Evolutionary conservation across 2,797 vertebrate genomes (phyloP), one percentile per base, ranked within the genome.

Genomic region (Sarcophilus harrisii): DNA sequence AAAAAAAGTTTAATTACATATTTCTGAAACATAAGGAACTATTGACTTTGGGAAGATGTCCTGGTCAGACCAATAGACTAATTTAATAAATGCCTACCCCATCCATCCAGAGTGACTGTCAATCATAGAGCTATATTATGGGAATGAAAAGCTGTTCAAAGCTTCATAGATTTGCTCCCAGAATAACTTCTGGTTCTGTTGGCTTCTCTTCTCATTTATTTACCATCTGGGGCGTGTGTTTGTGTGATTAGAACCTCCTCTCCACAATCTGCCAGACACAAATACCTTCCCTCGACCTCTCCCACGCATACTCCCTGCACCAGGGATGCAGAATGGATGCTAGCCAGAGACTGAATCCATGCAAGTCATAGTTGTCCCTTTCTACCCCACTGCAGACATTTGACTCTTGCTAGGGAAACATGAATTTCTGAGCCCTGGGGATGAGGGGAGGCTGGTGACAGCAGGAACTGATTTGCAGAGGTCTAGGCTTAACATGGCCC

Each of bases 101-200:
- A 59, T 95, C 93, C 90, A 24, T 60, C 91, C 10, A n/a, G 62
- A 73, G 92, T 92, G 58, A 55, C 54, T 97, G 97, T 97, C 97
- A 95, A 91, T 93, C 90, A 60, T 90, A 92, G 93, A 97, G 52
- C 81, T 92, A 45, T 91, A 58, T 92, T 91, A 27, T 90, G 62
- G 24, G 93, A 57, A 97, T 93, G 96, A 95, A 97, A 97, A 96
- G 94, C 97, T 97, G 96, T 97, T 94, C 96, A 97, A 66, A 97
- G 95, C 95, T 95, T 95, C 92, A 92, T 60, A 94, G 94, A 96
- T 97, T 97, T 92, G 96, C 94, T 98, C 98, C 96, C 95, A 95
- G 96, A 98, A 98, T 98, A 98, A 97, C 98, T 97, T 92, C 73
- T 97, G 97, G 97, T 97, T 97, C 97, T 96, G 95, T 94, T 97